phyloP scores from a whole-genome alignment of 2,888 invertebrate species.

The Caenorhabditis sp. region DNA sequence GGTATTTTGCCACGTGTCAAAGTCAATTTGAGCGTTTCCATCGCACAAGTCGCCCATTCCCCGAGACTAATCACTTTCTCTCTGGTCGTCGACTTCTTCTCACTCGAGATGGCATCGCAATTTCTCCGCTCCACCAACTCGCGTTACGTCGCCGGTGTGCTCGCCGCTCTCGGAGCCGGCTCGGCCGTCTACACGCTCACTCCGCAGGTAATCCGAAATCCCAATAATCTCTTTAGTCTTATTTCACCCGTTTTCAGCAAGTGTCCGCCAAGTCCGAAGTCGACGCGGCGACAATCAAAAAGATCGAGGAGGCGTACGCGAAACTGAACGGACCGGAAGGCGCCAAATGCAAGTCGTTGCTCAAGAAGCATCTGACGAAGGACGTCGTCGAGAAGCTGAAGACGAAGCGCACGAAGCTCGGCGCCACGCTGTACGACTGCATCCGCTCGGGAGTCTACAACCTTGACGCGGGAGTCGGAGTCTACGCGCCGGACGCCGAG shows the following conservation, averaged over 20 bases:
- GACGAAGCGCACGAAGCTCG: slow-evolving; percentile 92
- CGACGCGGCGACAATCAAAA: slow-evolving; percentile 62
- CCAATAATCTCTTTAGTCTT: not conserved
- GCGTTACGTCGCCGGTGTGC: slow-evolving; percentile 54
- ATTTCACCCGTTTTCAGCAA: slow-evolving; percentile 15
- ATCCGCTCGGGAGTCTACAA: slow-evolving; percentile 96
- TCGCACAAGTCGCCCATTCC: slow-evolving; percentile 17
- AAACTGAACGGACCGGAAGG: slow-evolving; percentile 68
- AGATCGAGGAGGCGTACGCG: slow-evolving; percentile 60
- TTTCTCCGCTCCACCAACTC: slow-evolving; percentile 55
- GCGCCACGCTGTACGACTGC: slow-evolving; percentile 92
- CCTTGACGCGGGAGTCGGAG: slow-evolving; percentile 94
- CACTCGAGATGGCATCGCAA: slow-evolving; percentile 53
- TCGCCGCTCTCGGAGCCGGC: slow-evolving; percentile 59
- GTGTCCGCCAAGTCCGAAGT: slow-evolving; percentile 57
- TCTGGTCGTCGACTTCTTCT: slow-evolving; percentile 24
- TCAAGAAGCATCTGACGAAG: slow-evolving; percentile 77
- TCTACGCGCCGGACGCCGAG: slow-evolving; percentile 97
- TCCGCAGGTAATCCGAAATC: slow-evolving; percentile 43
- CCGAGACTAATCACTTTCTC: too few relatives aligned
- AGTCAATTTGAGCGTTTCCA: not conserved
- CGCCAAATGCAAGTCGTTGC: slow-evolving; percentile 86
- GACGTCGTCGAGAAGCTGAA: slow-evolving; percentile 83
- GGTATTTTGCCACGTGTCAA: slow-evolving; percentile 5
- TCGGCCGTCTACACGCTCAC: slow-evolving; percentile 60